These are phyloP conservation scores for Pomacea maculata DNA, from an alignment of 1,140 invertebrate genomes.

Conservation along the genomic window DNA sequence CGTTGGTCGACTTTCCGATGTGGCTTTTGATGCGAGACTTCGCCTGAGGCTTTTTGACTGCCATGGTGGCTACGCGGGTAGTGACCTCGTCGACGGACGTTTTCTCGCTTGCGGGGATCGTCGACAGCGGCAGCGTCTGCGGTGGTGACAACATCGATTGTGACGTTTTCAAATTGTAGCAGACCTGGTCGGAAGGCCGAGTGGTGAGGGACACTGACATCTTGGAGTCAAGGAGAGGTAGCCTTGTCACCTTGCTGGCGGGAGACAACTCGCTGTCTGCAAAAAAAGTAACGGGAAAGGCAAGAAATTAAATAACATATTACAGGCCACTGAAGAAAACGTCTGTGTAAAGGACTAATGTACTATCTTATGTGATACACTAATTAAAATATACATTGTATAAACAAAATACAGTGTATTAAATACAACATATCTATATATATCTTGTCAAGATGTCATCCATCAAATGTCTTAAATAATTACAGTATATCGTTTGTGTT, in stretches of 20 bases:
- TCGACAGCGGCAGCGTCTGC: background rate
- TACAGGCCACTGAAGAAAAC: background rate
- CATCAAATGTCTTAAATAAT: too few species aligned
- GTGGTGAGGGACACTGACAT: slow-evolving; percentile 6
- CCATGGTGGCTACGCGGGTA: slow-evolving; percentile 6
- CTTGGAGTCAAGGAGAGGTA: slow-evolving; percentile 1
- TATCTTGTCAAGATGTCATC: too few species aligned
- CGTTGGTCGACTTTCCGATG: background rate
- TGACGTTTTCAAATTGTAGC: background rate
- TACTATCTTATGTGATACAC: too few species aligned
- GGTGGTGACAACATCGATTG: background rate
- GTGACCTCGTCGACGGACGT: background rate
- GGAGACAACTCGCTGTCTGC: slow-evolving; percentile 8
- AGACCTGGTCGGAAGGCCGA: background rate
- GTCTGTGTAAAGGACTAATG: too few species aligned
- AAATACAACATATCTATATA: too few species aligned
- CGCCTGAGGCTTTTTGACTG: slow-evolving; percentile 5
- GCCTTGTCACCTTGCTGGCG: slow-evolving; percentile 5
- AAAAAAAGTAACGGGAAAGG: background rate
- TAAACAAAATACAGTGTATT: too few species aligned
- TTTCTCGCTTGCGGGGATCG: background rate
- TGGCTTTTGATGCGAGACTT: slow-evolving; percentile 3
- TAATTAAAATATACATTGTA: too few species aligned
- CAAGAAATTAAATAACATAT: background rate
- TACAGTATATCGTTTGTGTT: too few species aligned